A percentile compares a stretch with the other conserved stretches of the same genome.
phyloP scores from a whole-genome alignment of 2,888 invertebrate species.

The Andrena fulva region DNA sequence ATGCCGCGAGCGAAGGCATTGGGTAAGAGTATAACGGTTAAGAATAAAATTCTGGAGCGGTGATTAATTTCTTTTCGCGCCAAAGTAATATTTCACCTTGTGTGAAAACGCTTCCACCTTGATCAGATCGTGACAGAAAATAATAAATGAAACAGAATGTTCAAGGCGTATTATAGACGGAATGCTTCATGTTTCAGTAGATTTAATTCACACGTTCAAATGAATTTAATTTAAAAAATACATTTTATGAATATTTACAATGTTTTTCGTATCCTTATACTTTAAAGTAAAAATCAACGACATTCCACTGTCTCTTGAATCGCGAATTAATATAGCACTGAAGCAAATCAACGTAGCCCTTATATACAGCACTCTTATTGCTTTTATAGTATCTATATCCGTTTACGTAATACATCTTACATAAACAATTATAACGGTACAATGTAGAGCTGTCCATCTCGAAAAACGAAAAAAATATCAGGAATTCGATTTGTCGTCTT shows the following conservation, averaged over 20 bases:
- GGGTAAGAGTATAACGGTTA: slow-evolving; percentile 18
- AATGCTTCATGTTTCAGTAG: slow-evolving; percentile 3
- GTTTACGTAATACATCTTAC: slow-evolving; percentile 5
- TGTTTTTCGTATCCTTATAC: slow-evolving; percentile 23
- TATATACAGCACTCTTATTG: neutral
- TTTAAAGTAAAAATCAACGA: slow-evolving; percentile 12
- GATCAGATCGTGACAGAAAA: neutral
- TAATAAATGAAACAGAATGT: neutral
- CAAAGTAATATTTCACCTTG: neutral
- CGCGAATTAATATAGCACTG: neutral
- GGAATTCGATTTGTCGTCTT: neutral
- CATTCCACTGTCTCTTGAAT: neutral
- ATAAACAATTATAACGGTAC: neutral
- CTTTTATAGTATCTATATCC: neutral
- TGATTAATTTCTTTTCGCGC: neutral
- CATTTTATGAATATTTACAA: slow-evolving; percentile 54
- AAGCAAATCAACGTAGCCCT: neutral
- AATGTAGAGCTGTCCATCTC: neutral
- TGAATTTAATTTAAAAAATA: slow-evolving; percentile 50
- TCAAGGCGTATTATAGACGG: neutral
- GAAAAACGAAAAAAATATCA: neutral
- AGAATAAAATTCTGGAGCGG: neutral
- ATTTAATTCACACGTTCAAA: slow-evolving; percentile 7
- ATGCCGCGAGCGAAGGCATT: neutral
- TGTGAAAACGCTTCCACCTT: neutral